Evolutionary conservation across 2,797 vertebrate genomes (phyloP).

Genomic region (Choloepus didactylus): DNA sequence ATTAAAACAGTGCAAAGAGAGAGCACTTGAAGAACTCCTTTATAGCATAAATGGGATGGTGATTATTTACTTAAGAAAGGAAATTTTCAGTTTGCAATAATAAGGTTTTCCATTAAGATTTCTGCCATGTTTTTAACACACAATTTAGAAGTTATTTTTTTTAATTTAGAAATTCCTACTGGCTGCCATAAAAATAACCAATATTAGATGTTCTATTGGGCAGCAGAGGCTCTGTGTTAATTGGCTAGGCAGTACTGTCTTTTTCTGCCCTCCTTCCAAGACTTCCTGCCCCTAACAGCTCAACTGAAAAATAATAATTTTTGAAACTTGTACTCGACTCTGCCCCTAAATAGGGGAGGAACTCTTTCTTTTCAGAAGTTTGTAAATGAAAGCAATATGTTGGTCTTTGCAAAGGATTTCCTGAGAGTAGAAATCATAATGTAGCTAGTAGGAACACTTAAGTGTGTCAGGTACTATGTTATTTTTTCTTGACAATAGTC

Average conservation of each 20-base stretch:
- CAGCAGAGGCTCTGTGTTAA: not conserved
- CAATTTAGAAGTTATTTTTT: slow-evolving; percentile 46
- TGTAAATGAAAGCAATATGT: slow-evolving; percentile 52
- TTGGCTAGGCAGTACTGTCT: not conserved
- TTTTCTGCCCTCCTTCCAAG: slow-evolving; percentile 11
- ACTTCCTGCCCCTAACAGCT: not conserved
- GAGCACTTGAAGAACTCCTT: slow-evolving; percentile 2
- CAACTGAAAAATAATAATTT: not conserved
- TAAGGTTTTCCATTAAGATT: slow-evolving; percentile 56
- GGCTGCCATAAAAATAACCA: slow-evolving; percentile 52
- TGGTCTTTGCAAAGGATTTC: slow-evolving; percentile 15
- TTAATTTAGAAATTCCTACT: not conserved
- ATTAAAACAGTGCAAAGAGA: slow-evolving; percentile 20
- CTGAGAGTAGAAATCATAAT: slow-evolving; percentile 28
- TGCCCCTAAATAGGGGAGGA: not conserved
- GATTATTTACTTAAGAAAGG: not conserved
- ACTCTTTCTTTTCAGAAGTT: slow-evolving; percentile 33
- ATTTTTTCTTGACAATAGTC: slow-evolving; percentile 13
- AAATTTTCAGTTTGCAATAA: slow-evolving; percentile 5
- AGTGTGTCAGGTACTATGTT: not conserved
- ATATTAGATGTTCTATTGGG: slow-evolving; percentile 8
- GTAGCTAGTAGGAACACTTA: slow-evolving; percentile 6
- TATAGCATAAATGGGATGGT: not conserved
- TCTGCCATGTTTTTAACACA: slow-evolving; percentile 48
- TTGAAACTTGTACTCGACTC: slow-evolving; percentile 22